Evolutionary conservation across 1,140 invertebrate species (phyloP).

Genomic region (Drosophila pseudoobscura): DNA sequence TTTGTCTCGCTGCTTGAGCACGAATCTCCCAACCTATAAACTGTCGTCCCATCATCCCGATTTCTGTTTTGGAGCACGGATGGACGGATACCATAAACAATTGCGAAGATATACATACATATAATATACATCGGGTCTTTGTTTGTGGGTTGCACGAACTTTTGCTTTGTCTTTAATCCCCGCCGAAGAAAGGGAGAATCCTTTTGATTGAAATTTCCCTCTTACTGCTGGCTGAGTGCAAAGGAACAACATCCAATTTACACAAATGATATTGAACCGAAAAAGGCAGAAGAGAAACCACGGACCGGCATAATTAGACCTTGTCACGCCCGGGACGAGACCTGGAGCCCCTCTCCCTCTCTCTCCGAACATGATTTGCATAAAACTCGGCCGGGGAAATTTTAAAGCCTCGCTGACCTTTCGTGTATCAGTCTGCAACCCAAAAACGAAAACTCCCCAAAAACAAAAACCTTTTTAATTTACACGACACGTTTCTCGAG

Average conservation of each 20-base stretch:
- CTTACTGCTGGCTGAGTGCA: background rate
- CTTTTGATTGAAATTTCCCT: constrained; percentile 48
- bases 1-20: constrained; percentile 62
- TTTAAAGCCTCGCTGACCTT: constrained; percentile 57
- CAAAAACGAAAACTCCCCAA: constrained; percentile 10
- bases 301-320: constrained; percentile 56
- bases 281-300: constrained; percentile 19
- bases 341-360: background rate
- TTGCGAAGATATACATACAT: constrained; percentile 38
- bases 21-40: constrained; percentile 38
- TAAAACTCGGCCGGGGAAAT: constrained; percentile 47
- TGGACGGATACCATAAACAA: constrained; percentile 44
- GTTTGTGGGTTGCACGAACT: constrained; percentile 43
- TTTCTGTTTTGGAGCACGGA: constrained; percentile 4
- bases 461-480: constrained; percentile 54
- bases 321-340: constrained; percentile 54
- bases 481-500: constrained; percentile 59
- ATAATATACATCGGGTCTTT: constrained; percentile 50
- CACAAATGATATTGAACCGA: constrained; percentile 50
- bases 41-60: background rate
- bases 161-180: constrained; percentile 30
- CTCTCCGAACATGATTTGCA: constrained; percentile 59
- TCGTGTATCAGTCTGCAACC: constrained; percentile 32
- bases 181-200: constrained; percentile 19
- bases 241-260: constrained; percentile 43